Conservation (phyloP, 2,113 vertebrate genomes). For the Laticauda laticaudata region DNA sequence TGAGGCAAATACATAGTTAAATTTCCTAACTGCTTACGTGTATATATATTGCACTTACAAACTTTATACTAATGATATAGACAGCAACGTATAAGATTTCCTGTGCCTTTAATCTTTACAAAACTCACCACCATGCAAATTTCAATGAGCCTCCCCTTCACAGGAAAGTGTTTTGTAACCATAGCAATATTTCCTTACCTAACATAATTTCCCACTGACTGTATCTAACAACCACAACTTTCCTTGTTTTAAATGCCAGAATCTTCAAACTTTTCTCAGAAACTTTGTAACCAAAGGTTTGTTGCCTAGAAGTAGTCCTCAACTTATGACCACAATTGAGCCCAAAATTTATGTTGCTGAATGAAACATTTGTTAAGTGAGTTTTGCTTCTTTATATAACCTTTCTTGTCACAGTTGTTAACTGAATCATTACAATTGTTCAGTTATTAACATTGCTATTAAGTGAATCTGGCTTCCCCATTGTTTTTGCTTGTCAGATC, state of each 20-base stretch:
- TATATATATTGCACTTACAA: neutral
- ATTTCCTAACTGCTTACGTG: conserved; percentile 5
- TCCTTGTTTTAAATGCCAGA: conserved; percentile 48
- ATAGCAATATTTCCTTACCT: conserved; percentile 67
- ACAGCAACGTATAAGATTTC: neutral
- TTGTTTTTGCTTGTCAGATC: no score
- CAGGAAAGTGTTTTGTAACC: conserved; percentile 66
- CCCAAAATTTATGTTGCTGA: no score
- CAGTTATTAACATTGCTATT: no score
- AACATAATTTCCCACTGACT: conserved; percentile 65
- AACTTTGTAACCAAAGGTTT: conserved; percentile 48
- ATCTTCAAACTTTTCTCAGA: conserved; percentile 48
- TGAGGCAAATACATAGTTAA: no score
- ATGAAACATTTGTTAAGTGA: no score
- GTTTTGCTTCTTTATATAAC: no score
- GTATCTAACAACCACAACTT: conserved; percentile 63
- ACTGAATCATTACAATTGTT: no score
- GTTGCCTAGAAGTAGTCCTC: conserved; percentile 36
- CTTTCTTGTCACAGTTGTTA: no score
- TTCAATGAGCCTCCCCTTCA: conserved; percentile 55
- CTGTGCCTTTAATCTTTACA: neutral
- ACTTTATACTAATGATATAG: neutral
- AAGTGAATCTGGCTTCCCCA: no score
- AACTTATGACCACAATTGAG: no score
- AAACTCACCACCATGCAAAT: conserved; percentile 53